Conservation (phyloP, 2,797 vertebrate genomes). For the Cryptoblepharus egeriae region DNA sequence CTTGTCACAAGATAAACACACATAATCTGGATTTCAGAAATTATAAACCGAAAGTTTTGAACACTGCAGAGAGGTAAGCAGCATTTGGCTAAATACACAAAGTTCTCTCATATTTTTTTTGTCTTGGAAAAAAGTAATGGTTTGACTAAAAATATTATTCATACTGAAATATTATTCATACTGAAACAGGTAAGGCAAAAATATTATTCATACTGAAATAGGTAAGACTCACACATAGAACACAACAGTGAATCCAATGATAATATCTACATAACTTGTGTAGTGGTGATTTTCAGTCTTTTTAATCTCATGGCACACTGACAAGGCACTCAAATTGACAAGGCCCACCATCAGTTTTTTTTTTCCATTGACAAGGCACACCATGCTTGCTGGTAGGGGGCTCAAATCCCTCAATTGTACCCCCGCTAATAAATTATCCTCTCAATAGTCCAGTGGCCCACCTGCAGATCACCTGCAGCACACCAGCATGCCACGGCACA, state of each 20-base stretch:
- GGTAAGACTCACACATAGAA: not conserved
- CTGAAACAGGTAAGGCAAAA: not conserved
- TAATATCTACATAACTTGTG: not conserved
- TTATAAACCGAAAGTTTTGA: not conserved
- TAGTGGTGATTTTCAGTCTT: too few relatives aligned
- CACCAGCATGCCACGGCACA: too few relatives aligned
- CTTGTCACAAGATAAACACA: not conserved
- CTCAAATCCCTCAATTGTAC: too few relatives aligned
- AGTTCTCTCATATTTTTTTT: not conserved
- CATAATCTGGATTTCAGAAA: not conserved
- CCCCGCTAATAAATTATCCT: too few relatives aligned
- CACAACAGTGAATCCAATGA: not conserved
- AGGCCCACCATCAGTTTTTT: too few relatives aligned
- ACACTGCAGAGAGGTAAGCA: not conserved
- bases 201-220: not conserved
- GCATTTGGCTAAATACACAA: not conserved
- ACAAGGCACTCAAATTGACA: too few relatives aligned
- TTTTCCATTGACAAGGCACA: too few relatives aligned
- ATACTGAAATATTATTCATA: not conserved
- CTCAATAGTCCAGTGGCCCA: too few relatives aligned
- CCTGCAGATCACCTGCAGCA: too few relatives aligned
- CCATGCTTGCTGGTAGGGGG: too few relatives aligned
- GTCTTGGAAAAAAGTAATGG: not conserved
- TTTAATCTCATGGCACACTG: too few relatives aligned
- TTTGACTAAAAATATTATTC: not conserved